Evolutionary conservation across 2,888 invertebrate genomes (phyloP), one percentile per base, ranked within the genome.

Genomic region (Norana najaformis): DNA sequence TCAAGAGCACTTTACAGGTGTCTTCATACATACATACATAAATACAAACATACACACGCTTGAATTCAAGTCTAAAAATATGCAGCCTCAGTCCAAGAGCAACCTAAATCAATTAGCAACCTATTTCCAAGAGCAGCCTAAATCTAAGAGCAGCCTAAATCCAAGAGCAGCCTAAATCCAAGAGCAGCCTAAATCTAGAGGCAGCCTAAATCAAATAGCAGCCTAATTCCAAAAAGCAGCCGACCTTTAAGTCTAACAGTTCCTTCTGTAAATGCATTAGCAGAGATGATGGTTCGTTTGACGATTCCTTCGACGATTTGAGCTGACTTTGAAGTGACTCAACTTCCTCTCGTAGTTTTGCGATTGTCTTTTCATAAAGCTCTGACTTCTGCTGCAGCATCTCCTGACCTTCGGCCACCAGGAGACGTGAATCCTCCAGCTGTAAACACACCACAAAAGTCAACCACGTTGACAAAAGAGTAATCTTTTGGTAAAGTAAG

Each of bases 201-300:
- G 8, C 41, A 41, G 41, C 41, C 41, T 41, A 41, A 41, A 41
- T 18, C 41, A 13, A 41, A 41, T 1, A 11, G 1, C 41, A 41
- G 18, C 5, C 41, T 41, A 41, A 41, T 16, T 18, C 41, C 8
- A n/a, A 41, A 41, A 1, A 41, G 13, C 41, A 18, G 2, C 88
- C 8, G 88, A 96, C 97, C 94, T 97, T 97, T 90, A 97, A 94
- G 90, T 96, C 95, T 30, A 96, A 96, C 95, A 97, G 96, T 95
- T 97, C 97, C 91, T 96, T 96, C 94, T 97, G 97, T 83, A 97
- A 95, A 18, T 97, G 92, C 88, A 96, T 95, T 30, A 97, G 94
- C 92, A 96, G 94, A 36, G 96, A 96, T n/a, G 96, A 96, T 18
- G 96, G 96, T 94, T 95, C 95, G 91, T 96, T 96, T 0, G 96